Evolutionary conservation across 1,140 invertebrate genomes (phyloP), one percentile per base, ranked within the genome.

Genomic region (Apis dorsata): DNA sequence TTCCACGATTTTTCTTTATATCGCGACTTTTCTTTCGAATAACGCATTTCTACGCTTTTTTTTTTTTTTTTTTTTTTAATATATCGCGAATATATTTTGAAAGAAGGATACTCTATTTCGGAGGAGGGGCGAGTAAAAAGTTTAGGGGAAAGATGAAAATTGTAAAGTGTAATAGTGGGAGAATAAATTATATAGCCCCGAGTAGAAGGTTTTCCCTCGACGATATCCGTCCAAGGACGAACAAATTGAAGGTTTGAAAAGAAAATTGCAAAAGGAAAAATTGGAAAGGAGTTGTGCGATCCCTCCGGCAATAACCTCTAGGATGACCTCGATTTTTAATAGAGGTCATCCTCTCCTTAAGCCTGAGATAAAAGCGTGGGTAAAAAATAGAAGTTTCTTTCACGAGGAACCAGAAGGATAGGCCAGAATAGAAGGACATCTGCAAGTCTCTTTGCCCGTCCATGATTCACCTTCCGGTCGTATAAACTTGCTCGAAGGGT

Each of bases 1-100:
- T 83, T 49, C 49, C 49, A 21, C n/a, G 81, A 79, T 79, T 71
- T 68, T 81, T 53, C 55, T 81, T 76, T 34, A 34, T 34, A 34
- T 21, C 70, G 28, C 44, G 21, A 2, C 17, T 51, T 13, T n/a
- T 9, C 8, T 3, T 17, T 21, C 24, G 55, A 24, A 76, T 69
- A 76, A 76, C 73, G 44, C 24, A 24, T 15, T 60, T n/a, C 59
- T 24, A 60, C 12, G 55, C 19, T 19, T 8, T 19, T 44, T 44
- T 0, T 34, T 44, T 44, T 44, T 44, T 3, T 7, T 44, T 34
- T 44, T 7, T 44, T 44, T 44, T 7, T 7, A 5, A 17, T 44
- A 28, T 21, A 12, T 49, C 28, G 7, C 21, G 59, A 7, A 44
- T 44, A 44, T 7, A 34, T 44, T 44, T 44, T 44, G 34, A 44